Evolutionary conservation across 2,888 invertebrate species (phyloP).

Genomic region (Nasonia oneida): DNA sequence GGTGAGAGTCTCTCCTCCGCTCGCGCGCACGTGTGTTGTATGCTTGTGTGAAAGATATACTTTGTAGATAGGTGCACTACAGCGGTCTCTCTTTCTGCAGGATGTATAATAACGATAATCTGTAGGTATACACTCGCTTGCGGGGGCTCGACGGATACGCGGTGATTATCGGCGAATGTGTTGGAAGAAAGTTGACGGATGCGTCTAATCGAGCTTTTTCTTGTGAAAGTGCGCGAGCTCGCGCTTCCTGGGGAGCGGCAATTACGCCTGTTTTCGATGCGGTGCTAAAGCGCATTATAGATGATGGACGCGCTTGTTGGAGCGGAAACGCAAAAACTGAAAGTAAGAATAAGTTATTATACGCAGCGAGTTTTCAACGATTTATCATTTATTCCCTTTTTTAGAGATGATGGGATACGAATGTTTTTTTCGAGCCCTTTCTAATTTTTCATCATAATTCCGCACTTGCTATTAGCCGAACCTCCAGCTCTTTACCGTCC

Average conservation of each 20-base stretch:
- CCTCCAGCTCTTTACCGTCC: neutral
- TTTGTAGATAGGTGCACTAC: neutral
- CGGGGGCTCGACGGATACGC: neutral
- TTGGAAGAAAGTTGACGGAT: slow-evolving; percentile 12
- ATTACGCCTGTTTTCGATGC: slow-evolving; percentile 1
- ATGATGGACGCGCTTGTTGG: neutral
- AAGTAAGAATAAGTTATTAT: neutral
- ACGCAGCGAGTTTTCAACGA: neutral
- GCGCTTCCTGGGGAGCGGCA: neutral
- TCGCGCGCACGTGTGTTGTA: neutral
- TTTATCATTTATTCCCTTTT: neutral
- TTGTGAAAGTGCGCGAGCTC: slow-evolving; percentile 1
- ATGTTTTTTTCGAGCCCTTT: neutral
- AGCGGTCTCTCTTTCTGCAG: neutral
- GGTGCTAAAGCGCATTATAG: slow-evolving; percentile 7
- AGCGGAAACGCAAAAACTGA: slow-evolving; percentile 7
- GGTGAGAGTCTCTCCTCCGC: slow-evolving; percentile 12
- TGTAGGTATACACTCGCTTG: neutral
- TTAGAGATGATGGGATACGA: no score
- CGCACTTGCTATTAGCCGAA: neutral
- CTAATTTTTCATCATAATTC: neutral
- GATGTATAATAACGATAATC: neutral
- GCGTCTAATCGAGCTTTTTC: neutral
- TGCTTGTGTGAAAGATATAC: neutral
- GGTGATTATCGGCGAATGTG: neutral